phyloP scores from a whole-genome alignment of 2,797 vertebrate genomes.

The Gymnopithys bicolor region DNA sequence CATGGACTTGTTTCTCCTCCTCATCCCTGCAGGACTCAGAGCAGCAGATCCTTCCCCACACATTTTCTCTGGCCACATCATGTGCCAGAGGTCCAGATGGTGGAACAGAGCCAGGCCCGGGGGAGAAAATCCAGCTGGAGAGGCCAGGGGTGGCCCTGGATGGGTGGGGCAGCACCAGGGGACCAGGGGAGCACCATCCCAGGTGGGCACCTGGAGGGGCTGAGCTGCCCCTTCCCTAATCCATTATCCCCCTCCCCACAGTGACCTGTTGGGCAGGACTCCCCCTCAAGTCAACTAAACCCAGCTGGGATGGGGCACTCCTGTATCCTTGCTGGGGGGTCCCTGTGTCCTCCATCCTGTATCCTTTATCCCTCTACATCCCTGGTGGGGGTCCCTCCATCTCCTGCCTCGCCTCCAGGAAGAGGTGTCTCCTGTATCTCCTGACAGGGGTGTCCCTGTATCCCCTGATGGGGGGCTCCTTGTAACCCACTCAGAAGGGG shows the following conservation, averaged over 20 bases:
- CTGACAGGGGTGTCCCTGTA: not conserved
- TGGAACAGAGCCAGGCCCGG: not conserved
- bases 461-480: not conserved
- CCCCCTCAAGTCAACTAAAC: fast-evolving
- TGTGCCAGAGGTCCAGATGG: not conserved
- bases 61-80: fast-evolving
- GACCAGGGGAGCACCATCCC: not conserved
- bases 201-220: not conserved
- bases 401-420: too few species aligned
- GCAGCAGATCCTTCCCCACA: not conserved
- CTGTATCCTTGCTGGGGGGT: fast-evolving
- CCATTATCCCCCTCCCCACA: not conserved
- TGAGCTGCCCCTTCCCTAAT: not conserved
- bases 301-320: not conserved
- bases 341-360: not conserved
- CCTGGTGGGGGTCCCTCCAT: too few species aligned
- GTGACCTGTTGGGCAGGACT: fast-evolving
- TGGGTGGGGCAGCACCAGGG: not conserved
- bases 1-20: conserved; percentile 26
- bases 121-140: fast-evolving
- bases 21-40: not conserved
- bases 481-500: too few species aligned
- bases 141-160: fast-evolving
- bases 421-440: not conserved
- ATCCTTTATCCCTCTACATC: not conserved